A percentile compares a stretch with the other conserved stretches of the same genome.
phyloP scores from a whole-genome alignment of 2,888 invertebrate genomes.

The Trichogramma dendrolimi region DNA sequence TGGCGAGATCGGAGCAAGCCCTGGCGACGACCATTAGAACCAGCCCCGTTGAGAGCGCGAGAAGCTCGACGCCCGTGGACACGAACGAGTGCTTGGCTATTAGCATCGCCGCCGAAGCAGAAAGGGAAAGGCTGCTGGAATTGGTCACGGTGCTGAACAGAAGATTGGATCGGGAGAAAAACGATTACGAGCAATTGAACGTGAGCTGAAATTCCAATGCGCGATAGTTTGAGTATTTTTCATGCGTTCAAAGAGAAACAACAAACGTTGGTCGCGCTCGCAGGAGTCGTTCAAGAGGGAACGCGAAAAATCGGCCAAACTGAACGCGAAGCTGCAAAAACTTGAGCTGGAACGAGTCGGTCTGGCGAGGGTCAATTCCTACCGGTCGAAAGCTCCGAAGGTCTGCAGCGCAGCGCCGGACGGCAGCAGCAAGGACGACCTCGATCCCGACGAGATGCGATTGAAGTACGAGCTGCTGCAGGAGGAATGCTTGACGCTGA shows the following conservation, averaged over 20 bases:
- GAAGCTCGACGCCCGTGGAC: conserved; percentile 23
- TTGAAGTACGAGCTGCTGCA: conserved; percentile 58
- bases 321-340: conserved; percentile 58
- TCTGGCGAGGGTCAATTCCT: conserved; percentile 45
- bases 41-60: conserved; percentile 11
- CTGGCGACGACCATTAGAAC: background rate
- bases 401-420: background rate
- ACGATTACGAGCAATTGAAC: conserved; percentile 38
- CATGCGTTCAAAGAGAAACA: background rate
- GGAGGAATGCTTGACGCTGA: conserved; percentile 64
- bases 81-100: conserved; percentile 49
- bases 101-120: conserved; percentile 59
- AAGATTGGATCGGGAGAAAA: conserved; percentile 58
- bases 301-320: conserved; percentile 58
- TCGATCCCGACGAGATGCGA: conserved; percentile 40
- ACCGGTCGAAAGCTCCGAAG: conserved; percentile 42
- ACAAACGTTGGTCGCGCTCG: conserved; percentile 9
- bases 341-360: conserved; percentile 56
- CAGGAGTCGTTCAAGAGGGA: conserved; percentile 50
- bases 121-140: conserved; percentile 60
- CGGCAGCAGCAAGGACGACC: background rate
- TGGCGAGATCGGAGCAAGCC: background rate
- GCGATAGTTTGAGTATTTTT: background rate
- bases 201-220: conserved; percentile 29
- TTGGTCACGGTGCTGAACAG: conserved; percentile 58